Conservation (phyloP, 2,113 vertebrate genomes). For the Solenodon paradoxus region DNA sequence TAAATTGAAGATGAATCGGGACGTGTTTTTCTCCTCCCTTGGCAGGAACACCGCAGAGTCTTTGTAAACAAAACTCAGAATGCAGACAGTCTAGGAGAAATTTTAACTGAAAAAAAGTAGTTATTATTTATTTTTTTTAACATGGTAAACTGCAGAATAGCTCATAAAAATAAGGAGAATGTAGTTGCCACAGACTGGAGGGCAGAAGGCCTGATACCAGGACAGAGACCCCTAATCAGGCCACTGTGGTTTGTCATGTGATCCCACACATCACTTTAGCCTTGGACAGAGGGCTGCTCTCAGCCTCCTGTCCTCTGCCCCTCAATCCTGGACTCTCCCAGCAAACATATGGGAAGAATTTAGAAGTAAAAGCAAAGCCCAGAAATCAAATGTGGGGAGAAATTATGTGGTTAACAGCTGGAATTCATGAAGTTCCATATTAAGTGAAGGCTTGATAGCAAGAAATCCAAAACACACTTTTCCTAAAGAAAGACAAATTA, state of each 20-base stretch:
- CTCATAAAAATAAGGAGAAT: constrained; percentile 64
- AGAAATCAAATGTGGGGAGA: constrained; percentile 49
- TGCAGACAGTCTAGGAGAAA: background rate
- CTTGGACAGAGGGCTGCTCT: background rate
- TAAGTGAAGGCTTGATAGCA: constrained; percentile 52
- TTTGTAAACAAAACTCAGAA: constrained; percentile 69
- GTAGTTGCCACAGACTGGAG: background rate
- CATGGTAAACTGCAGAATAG: constrained; percentile 52
- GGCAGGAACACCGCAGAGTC: constrained; percentile 27
- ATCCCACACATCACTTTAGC: background rate
- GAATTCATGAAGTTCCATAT: constrained; percentile 68
- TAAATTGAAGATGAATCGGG: constrained; percentile 61
- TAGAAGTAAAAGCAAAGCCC: constrained; percentile 19
- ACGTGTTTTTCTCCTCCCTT: background rate
- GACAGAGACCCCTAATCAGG: background rate
- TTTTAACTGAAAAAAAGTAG: constrained; percentile 16
- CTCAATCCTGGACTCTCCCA: background rate
- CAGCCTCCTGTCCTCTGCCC: background rate
- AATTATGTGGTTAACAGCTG: constrained; percentile 62
- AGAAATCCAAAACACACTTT: constrained; percentile 50
- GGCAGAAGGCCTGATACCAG: background rate
- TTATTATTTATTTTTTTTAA: background rate
- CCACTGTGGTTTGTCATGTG: background rate
- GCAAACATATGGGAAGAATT: constrained; percentile 70
- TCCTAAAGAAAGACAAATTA: constrained; percentile 64